phyloP scores from a whole-genome alignment of 2,113 vertebrate species.

The Pangasianodon gigas region DNA sequence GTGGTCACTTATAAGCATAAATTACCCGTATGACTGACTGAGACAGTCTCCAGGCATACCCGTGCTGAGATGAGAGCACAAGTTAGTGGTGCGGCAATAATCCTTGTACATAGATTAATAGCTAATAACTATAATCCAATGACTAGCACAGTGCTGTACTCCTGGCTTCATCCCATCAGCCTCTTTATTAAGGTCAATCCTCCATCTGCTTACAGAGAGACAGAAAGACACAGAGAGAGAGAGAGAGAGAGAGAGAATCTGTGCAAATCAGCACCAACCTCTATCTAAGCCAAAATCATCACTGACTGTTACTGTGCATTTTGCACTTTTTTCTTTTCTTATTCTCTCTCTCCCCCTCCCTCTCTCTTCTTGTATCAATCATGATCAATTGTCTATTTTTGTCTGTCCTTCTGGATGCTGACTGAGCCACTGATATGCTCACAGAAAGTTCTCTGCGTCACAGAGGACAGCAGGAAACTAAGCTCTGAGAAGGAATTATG shows the following conservation, averaged over 20 bases:
- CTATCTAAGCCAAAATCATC: neutral
- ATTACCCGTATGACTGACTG: neutral
- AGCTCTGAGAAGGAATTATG: neutral
- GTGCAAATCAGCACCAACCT: neutral
- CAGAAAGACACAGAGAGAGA: neutral
- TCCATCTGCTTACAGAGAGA: neutral
- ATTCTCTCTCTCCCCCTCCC: neutral
- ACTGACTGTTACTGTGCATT: neutral
- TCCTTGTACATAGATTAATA: neutral
- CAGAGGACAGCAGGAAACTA: neutral
- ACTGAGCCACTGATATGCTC: neutral
- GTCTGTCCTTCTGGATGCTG: conserved; percentile 11
- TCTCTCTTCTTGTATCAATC: neutral
- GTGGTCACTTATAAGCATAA: neutral
- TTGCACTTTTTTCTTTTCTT: neutral
- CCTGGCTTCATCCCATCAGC: conserved; percentile 2
- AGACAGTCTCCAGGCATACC: neutral
- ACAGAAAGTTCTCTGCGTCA: neutral
- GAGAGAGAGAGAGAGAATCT: neutral
- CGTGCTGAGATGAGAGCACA: neutral
- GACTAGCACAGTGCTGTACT: neutral
- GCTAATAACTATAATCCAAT: conserved; percentile 24
- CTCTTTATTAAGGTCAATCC: conserved; percentile 15
- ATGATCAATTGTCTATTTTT: conserved; percentile 11
- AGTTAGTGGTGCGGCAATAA: conserved; percentile 15